Percentiles rank a stretch among this genome's conserved stretches.
Evolutionary conservation across 2,797 vertebrate genomes (phyloP).

Genomic region (Calcarius lapponicus): DNA sequence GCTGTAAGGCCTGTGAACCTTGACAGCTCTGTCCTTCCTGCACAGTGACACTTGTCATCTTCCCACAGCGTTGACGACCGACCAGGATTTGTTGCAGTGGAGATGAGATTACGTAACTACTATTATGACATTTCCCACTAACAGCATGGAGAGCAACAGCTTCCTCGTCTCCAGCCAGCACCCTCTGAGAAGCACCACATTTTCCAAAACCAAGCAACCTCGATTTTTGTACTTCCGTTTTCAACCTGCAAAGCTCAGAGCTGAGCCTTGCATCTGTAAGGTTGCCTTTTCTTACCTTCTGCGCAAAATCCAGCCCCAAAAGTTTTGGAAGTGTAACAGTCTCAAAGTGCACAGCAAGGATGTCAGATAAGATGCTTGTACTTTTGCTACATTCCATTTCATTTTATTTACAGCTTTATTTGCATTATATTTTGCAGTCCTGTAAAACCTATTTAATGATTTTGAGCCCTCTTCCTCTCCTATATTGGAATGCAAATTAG

Average conservation of each 20-base stretch:
- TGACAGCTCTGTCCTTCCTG: not conserved
- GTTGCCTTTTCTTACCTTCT: not conserved
- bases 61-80: conserved; percentile 83
- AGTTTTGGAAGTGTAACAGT: not conserved
- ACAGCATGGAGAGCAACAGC: not conserved
- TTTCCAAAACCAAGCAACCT: not conserved
- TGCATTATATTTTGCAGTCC: not conserved
- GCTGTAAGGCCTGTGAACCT: not conserved
- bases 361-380: not conserved
- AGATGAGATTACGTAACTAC: conserved; percentile 88
- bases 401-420: not conserved
- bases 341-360: not conserved
- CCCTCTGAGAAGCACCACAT: not conserved
- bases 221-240: not conserved
- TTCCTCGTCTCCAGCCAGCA: not conserved
- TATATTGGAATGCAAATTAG: not conserved
- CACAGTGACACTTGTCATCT: not conserved
- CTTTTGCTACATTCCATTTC: not conserved
- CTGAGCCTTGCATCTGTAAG: not conserved
- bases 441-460: not conserved
- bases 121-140: conserved; percentile 89
- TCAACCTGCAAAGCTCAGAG: not conserved
- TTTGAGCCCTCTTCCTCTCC: not conserved
- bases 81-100: conserved; percentile 85
- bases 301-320: not conserved